Conservation (phyloP, 2,888 invertebrate species). For the Lepidocyrtoides sp. region DNA sequence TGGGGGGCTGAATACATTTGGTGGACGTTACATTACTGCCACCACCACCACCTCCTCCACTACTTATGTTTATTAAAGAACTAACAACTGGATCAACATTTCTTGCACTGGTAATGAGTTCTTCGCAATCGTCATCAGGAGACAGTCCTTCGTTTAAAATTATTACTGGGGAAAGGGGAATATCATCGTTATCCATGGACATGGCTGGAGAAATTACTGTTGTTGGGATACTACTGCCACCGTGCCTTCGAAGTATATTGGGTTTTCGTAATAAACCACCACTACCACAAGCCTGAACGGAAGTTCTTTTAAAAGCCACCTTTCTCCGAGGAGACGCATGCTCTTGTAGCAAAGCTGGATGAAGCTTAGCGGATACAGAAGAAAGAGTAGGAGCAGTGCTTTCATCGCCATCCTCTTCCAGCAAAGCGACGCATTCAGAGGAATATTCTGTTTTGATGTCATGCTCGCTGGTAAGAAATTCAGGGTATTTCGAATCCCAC, state of each 20-base stretch:
- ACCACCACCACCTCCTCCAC: neutral
- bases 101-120: neutral
- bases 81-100: neutral
- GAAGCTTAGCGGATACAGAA: constrained; percentile 14
- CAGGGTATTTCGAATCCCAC: neutral
- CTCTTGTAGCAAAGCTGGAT: constrained; percentile 65
- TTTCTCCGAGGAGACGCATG: constrained; percentile 51
- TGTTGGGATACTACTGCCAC: neutral
- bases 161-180: neutral
- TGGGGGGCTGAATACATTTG: constrained; percentile 31
- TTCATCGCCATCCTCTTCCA: neutral
- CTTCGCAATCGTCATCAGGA: neutral
- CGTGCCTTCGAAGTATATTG: constrained; percentile 17
- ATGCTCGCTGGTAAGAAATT: neutral
- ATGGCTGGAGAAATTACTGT: neutral
- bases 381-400: neutral
- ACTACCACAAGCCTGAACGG: neutral
- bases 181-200: neutral
- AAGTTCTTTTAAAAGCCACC: neutral
- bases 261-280: neutral
- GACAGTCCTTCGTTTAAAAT: neutral
- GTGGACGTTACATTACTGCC: neutral
- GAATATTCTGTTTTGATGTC: neutral
- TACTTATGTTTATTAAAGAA: neutral
- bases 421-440: neutral